Evolutionary conservation across 2,888 invertebrate species (phyloP).

Genomic region (Ferdinandea cuprea): DNA sequence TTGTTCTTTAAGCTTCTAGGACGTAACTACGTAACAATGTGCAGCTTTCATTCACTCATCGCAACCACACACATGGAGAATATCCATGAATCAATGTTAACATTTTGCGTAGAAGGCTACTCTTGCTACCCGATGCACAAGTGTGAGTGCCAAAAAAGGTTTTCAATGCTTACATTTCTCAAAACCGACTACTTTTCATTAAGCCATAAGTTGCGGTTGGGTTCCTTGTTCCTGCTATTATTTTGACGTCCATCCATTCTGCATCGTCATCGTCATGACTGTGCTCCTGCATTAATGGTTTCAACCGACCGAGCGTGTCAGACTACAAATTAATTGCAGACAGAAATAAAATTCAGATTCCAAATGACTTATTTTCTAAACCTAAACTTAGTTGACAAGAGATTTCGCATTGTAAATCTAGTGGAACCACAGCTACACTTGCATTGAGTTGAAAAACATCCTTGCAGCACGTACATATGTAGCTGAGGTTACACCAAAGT

Average conservation of each 20-base stretch:
- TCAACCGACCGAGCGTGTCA: background rate
- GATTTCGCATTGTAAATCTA: constrained; percentile 14
- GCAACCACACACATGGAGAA: constrained; percentile 4
- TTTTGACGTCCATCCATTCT: constrained; percentile 4
- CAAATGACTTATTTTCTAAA: constrained; percentile 29
- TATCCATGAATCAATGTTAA: constrained; percentile 48
- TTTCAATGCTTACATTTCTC: background rate
- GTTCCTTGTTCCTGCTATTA: constrained; percentile 3
- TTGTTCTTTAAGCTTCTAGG: constrained; percentile 17
- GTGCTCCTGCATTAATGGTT: constrained; percentile 2
- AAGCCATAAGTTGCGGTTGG: constrained; percentile 7
- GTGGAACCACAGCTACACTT: background rate
- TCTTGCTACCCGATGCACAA: too few relatives aligned
- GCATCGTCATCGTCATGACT: constrained; percentile 1
- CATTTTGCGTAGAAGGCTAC: constrained; percentile 5
- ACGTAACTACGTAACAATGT: background rate
- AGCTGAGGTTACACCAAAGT: background rate
- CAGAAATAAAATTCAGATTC: constrained; percentile 15
- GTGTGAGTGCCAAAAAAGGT: constrained; percentile 14
- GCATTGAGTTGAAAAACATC: constrained; percentile 3
- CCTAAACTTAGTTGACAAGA: constrained; percentile 7
- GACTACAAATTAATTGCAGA: constrained; percentile 20
- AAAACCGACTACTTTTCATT: constrained; percentile 23
- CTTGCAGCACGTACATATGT: constrained; percentile 1
- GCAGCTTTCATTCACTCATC: background rate